phyloP scores from a whole-genome alignment of 2,113 vertebrate genomes.

The Gambusia affinis region DNA sequence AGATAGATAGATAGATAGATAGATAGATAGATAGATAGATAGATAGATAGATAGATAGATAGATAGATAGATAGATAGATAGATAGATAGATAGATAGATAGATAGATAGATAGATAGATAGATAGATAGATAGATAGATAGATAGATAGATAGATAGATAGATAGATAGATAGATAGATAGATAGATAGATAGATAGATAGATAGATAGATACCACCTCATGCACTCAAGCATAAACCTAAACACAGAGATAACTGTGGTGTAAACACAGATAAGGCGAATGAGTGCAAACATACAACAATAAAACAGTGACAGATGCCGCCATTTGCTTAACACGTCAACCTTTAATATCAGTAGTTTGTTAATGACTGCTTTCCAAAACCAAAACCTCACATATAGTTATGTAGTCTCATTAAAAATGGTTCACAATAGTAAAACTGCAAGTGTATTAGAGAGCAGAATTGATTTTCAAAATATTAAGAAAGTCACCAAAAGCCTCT shows the following conservation, averaged over 20 bases:
- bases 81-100: conserved; percentile 11
- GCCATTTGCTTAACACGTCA: conserved; percentile 50
- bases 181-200: not conserved
- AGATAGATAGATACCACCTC: not conserved
- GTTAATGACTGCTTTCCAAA: conserved; percentile 29
- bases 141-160: conserved; percentile 2
- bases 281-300: conserved; percentile 70
- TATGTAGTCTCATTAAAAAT: conserved; percentile 50
- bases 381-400: conserved; percentile 16
- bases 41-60: not conserved
- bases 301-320: conserved; percentile 74
- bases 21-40: not conserved
- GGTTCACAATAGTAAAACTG: conserved; percentile 31
- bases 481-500: conserved; percentile 55
- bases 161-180: conserved; percentile 7
- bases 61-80: too few relatives aligned
- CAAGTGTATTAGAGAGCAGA: conserved; percentile 29
- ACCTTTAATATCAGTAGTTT: conserved; percentile 42
- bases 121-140: not conserved
- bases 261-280: conserved; percentile 61
- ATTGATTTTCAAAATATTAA: conserved; percentile 29
- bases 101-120: too few relatives aligned
- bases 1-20: too few relatives aligned
- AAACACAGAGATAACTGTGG: conserved; percentile 65
- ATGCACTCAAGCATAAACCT: conserved; percentile 29